Conservation (phyloP, 1,140 invertebrate genomes). For the Bombus pyrosoma region DNA sequence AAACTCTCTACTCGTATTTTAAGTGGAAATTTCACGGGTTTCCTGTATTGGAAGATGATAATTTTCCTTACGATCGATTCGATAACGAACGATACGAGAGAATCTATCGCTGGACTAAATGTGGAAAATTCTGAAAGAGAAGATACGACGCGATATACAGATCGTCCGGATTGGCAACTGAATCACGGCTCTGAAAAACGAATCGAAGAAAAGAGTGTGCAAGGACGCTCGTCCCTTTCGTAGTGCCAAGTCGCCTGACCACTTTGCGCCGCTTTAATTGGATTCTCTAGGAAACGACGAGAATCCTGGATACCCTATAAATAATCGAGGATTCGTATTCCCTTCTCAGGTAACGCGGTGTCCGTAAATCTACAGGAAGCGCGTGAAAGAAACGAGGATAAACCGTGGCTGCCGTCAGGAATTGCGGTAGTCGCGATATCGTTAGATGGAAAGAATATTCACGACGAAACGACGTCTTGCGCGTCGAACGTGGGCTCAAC, state of each 20-base stretch:
- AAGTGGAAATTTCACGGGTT: background rate
- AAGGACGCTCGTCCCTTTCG: constrained; percentile 67
- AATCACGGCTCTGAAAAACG: constrained; percentile 67
- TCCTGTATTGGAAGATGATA: background rate
- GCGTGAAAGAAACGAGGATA: background rate
- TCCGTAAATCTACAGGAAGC: background rate
- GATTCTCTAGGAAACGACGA: constrained; percentile 40
- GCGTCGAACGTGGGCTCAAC: background rate
- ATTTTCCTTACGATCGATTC: background rate
- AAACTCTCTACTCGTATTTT: background rate
- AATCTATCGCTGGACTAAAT: constrained; percentile 65
- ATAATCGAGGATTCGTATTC: constrained; percentile 23
- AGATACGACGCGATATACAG: constrained; percentile 14
- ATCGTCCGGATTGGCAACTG: constrained; percentile 63
- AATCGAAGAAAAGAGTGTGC: constrained; percentile 67
- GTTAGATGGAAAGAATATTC: too few relatives aligned
- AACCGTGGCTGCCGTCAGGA: background rate
- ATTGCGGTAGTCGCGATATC: background rate
- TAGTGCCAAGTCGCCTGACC: constrained; percentile 38
- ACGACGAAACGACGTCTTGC: background rate
- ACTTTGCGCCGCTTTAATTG: constrained; percentile 50
- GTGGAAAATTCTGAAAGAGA: constrained; percentile 38
- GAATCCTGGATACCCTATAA: constrained; percentile 29
- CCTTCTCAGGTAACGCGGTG: background rate
- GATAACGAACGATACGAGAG: constrained; percentile 2